Evolutionary conservation across 2,888 invertebrate species (phyloP).

Genomic region (Chrysina gloriosa): DNA sequence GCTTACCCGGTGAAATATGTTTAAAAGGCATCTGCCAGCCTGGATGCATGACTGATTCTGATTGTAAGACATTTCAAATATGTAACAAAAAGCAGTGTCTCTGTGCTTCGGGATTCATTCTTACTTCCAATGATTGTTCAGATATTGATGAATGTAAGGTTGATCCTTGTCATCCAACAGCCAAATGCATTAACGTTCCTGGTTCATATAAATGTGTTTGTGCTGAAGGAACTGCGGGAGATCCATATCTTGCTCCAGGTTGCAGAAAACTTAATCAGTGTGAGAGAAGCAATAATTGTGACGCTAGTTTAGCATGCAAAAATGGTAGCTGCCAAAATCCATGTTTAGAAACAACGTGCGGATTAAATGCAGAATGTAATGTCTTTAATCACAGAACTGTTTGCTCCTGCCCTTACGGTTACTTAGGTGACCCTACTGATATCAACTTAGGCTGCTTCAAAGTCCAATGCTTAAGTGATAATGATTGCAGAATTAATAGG

Average conservation of each 20-base stretch:
- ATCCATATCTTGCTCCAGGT: constrained; percentile 77
- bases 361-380: constrained; percentile 80
- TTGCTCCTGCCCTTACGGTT: constrained; percentile 84
- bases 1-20: constrained; percentile 90
- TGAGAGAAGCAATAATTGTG: constrained; percentile 78
- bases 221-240: constrained; percentile 82
- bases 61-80: constrained; percentile 83
- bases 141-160: constrained; percentile 88
- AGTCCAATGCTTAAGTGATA: constrained; percentile 84
- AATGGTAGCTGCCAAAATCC: constrained; percentile 85
- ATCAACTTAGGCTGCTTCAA: constrained; percentile 85
- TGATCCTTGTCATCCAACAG: constrained; percentile 82
- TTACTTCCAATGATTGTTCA: constrained; percentile 78
- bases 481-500: constrained; percentile 81
- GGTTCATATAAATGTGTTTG: constrained; percentile 87
- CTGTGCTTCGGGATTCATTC: constrained; percentile 81
- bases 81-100: constrained; percentile 81
- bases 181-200: constrained; percentile 81
- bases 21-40: constrained; percentile 81
- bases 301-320: constrained; percentile 79
- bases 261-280: constrained; percentile 84
- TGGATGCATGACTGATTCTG: constrained; percentile 84
- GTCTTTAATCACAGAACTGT: constrained; percentile 77
- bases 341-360: constrained; percentile 79
- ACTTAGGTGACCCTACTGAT: constrained; percentile 84